Evolutionary conservation across 2,797 vertebrate genomes (phyloP), one percentile per base, ranked within the genome.

Genomic region (Sebastes hubbsi): DNA sequence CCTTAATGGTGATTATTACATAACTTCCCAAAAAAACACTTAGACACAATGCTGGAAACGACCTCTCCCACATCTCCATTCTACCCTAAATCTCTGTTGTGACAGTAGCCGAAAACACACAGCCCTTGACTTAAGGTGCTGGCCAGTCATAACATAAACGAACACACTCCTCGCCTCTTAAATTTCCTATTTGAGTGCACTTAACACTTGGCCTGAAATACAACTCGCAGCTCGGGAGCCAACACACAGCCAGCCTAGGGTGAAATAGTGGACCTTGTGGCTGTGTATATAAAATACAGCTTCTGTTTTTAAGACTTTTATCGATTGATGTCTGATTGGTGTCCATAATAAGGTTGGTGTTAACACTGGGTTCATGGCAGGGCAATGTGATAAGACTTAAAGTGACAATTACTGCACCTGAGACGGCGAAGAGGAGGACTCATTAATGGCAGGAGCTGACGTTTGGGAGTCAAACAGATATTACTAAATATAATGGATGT

Each of bases 121-220:
- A n/a, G 71, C 62, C 64, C 62, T 90, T 69, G 81, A 84, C 72
- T 89, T 60, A 62, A 90, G 86, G 81, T 90, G 85, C 77, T 24
- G 82, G 78, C 79, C 84, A 86, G 79, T 84, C 87, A 82, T 88
- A 89, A 92, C 85, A 88, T 90, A 91, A 90, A 92, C 87, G 0
- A 78, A 88, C 77, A 29, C 82, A 55, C 80, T 87, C 68, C 68
- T 79, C 18, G 2, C n/a, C 80, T 87, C 81, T 79, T 88, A 84
- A 88, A 90, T 89, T 68, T 87, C 75, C 59, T 52, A 64, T 88
- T 71, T 72, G 82, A 88, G 86, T 74, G 86, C 79, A 78, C 82
- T 89, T 81, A 81, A 74, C 75, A 81, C 76, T 89, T 80, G 71
- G 59, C 82, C 79, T 80, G 59, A 58, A 85, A 30, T 3, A 27